Percentiles rank a stretch among this genome's conserved stretches.
phyloP scores from a whole-genome alignment of 2,113 vertebrate genomes.

The Theristicus caerulescens region DNA sequence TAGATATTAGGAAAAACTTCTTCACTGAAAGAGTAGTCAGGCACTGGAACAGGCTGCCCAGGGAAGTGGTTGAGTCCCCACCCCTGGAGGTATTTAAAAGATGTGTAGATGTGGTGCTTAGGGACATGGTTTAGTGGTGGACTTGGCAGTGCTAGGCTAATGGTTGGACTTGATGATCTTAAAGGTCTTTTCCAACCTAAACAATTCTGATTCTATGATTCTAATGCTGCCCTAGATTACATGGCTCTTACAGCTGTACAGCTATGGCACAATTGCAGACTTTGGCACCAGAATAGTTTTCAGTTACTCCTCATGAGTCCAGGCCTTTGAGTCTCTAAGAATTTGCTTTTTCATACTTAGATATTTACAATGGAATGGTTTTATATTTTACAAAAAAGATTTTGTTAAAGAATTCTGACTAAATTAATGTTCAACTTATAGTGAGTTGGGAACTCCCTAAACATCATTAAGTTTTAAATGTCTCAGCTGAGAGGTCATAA shows the following conservation, averaged over 20 bases:
- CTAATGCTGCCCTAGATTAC: not conserved
- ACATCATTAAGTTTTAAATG: not conserved
- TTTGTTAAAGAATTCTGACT: not conserved
- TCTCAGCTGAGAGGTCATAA: not conserved
- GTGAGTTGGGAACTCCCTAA: not conserved
- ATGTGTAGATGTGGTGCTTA: too few relatives aligned
- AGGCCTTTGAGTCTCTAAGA: not conserved
- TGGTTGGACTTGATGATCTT: too few relatives aligned
- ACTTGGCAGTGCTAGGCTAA: too few relatives aligned
- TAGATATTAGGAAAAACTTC: too few relatives aligned
- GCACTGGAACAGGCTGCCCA: too few relatives aligned
- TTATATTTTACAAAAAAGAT: not conserved
- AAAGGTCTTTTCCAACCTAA: too few relatives aligned
- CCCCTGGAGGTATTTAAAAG: too few relatives aligned
- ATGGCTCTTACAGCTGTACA: not conserved
- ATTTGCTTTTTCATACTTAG: not conserved
- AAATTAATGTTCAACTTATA: not conserved
- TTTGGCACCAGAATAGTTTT: not conserved
- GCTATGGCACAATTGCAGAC: not conserved
- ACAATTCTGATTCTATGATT: too few relatives aligned
- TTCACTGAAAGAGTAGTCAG: too few relatives aligned
- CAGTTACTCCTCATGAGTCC: accelerated
- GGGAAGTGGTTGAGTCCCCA: too few relatives aligned
- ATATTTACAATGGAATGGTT: not conserved
- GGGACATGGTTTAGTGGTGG: too few relatives aligned